Percentiles rank a stretch among this genome's conserved stretches.
Evolutionary conservation across 2,797 vertebrate genomes (phyloP).

Genomic region (Myotis findleyi): DNA sequence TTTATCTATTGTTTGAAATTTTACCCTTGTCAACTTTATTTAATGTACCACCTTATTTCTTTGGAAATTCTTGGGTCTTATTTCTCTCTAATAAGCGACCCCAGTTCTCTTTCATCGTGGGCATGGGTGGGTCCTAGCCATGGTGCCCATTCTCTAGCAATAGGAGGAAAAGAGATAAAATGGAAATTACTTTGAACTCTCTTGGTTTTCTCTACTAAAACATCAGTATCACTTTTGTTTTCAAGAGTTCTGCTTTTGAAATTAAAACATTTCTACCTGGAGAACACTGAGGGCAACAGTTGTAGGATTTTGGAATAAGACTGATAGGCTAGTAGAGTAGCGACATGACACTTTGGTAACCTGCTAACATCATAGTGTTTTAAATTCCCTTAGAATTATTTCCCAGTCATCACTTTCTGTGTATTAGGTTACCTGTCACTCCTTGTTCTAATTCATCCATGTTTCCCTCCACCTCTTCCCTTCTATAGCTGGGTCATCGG

Average conservation of each 20-base stretch:
- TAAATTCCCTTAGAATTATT: slow-evolving; percentile 24
- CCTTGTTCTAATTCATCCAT: slow-evolving; percentile 12
- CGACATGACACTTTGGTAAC: neutral
- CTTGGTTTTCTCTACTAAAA: slow-evolving; percentile 6
- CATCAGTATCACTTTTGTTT: neutral
- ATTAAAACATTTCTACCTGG: slow-evolving; percentile 11
- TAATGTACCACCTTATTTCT: neutral
- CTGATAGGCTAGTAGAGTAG: neutral
- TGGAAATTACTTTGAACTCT: neutral
- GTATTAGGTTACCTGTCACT: slow-evolving; percentile 40
- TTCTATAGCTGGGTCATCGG: neutral
- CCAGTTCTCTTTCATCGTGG: neutral
- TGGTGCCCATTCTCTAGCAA: neutral
- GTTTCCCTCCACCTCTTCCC: neutral
- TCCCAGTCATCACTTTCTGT: slow-evolving; percentile 61
- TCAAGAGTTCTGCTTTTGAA: slow-evolving; percentile 4
- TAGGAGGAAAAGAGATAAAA: neutral
- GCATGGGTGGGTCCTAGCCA: neutral
- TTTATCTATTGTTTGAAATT: slow-evolving; percentile 15
- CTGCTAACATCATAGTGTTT: neutral
- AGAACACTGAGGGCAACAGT: neutral
- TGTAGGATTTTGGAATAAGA: neutral
- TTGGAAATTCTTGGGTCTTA: neutral
- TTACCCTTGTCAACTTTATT: neutral
- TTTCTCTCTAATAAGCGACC: neutral